A percentile compares a stretch with the other conserved stretches of the same genome.
These are phyloP conservation scores for Philantomba maxwellii DNA, from an alignment of 2,113 vertebrate genomes.

Conservation along the genomic window DNA sequence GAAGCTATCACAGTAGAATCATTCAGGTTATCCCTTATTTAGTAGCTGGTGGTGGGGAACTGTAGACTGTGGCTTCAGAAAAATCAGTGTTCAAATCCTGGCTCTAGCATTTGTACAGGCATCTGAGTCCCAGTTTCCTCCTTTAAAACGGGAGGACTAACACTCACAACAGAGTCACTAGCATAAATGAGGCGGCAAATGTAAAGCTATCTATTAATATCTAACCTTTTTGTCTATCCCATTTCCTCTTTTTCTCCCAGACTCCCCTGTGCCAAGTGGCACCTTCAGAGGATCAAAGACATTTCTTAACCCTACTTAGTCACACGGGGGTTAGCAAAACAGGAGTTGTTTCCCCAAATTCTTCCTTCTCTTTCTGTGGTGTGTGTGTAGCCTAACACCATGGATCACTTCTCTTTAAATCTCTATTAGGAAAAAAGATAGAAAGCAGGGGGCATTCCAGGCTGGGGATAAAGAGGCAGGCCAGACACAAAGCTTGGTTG, in stretches of 20 bases:
- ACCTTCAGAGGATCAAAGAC: background rate
- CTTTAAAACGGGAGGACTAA: background rate
- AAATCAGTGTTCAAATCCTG: background rate
- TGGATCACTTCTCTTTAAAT: background rate
- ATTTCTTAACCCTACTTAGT: background rate
- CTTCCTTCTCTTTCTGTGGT: background rate
- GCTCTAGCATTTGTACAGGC: background rate
- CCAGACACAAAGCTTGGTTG: background rate
- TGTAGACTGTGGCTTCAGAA: background rate
- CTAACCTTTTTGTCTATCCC: background rate
- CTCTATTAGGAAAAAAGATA: background rate
- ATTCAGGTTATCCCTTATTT: background rate
- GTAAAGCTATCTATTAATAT: background rate
- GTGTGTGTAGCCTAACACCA: background rate
- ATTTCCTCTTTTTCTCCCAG: background rate
- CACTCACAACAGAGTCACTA: no score
- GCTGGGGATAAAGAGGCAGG: background rate
- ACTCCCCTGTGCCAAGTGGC: background rate
- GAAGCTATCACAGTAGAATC: background rate
- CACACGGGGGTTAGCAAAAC: background rate
- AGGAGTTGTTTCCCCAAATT: background rate
- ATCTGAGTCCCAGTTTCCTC: background rate
- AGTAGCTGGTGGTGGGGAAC: background rate
- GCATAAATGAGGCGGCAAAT: background rate
- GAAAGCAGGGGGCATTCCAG: background rate